Evolutionary conservation across 2,888 invertebrate species (phyloP).

Genomic region (Notodonta dromedarius): DNA sequence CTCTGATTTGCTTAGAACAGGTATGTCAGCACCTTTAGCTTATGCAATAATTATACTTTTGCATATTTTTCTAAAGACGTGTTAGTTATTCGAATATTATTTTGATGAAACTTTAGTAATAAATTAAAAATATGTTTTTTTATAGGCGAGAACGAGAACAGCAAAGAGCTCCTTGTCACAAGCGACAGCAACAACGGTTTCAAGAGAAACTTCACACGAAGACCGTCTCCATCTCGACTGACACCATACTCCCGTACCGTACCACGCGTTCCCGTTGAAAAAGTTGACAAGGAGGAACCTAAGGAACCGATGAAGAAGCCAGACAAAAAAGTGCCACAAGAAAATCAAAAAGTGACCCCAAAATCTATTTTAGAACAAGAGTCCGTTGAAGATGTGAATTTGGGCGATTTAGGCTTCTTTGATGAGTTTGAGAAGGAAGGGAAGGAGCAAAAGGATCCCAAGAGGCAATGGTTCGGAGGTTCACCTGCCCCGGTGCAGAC

Average conservation of each 20-base stretch:
- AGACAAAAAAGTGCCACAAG: constrained; percentile 18
- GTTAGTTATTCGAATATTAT: too few relatives aligned
- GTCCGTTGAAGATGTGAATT: constrained; percentile 52
- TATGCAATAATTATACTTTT: not conserved
- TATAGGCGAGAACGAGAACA: constrained; percentile 83
- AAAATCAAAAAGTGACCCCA: constrained; percentile 22
- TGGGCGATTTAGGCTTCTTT: constrained; percentile 60
- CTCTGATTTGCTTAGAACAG: constrained; percentile 23
- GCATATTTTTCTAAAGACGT: too few relatives aligned
- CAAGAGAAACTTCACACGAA: constrained; percentile 67
- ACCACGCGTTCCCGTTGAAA: constrained; percentile 11
- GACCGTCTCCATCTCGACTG: constrained; percentile 65
- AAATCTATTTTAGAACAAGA: constrained; percentile 31
- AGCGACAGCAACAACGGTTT: constrained; percentile 77
- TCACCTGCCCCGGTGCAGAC: not conserved
- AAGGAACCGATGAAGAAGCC: constrained; percentile 16
- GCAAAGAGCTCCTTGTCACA: constrained; percentile 85
- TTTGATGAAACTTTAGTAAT: not conserved
- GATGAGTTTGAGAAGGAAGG: constrained; percentile 51
- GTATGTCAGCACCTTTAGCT: constrained; percentile 13
- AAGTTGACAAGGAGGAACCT: constrained; percentile 12
- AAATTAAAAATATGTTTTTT: not conserved
- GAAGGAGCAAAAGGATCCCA: constrained; percentile 17
- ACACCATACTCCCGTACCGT: constrained; percentile 55
- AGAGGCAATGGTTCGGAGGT: not conserved